Base-by-base conservation (phyloP, 2,888 invertebrate species). In the Nemoura dubitans region DNA sequence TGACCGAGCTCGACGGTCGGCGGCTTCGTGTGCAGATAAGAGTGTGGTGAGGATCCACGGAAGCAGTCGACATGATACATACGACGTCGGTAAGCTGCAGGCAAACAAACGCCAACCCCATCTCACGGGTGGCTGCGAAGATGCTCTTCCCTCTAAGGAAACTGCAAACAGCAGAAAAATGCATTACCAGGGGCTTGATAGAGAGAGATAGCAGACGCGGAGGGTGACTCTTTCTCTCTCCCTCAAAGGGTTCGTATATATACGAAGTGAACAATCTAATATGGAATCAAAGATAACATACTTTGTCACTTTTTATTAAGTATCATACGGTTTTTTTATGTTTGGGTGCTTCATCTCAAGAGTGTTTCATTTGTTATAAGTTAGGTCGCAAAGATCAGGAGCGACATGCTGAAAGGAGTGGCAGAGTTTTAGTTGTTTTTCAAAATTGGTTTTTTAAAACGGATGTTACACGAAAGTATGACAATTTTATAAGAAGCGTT, bases 281-380 rank as follows among this genome's bases (percentile, higher is more conserved):
- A 30, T 81, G 30, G 81, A 80, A 30, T 81, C 81, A 81, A 81
- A 81, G 81, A 81, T 81, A 81, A 81, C 81, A 81, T 81, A 81
- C 81, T 30, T 81, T 81, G 81, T 81, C 81, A 81, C 81, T 81
- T 81, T 81, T 81, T 81, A 81, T 81, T 30, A 81, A 27, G 81
- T 30, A 81, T 81, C 27, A 30, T 36, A 36, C 36, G 36, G 59
- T 3, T 14, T 59, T 59, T 59, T 2, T 1, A 1, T 21, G 16
- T 14, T 7, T 59, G 21, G 59, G 2, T 59, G 16, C 21, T 59
- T 59, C 59, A 21, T 59, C 10, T 21, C 59, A 2, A 7, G 2
- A 59, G 3, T 59, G 16, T 10, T 36, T 36, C 36, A 36, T 36
- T 10, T 36, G 36, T 36, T 36, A 6, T 36, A 36, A 10, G 5